Percentiles rank a stretch among this genome's conserved stretches.
These are phyloP conservation scores for Acrobasis repandana DNA, from an alignment of 2,888 invertebrate genomes.

Conservation along the genomic window DNA sequence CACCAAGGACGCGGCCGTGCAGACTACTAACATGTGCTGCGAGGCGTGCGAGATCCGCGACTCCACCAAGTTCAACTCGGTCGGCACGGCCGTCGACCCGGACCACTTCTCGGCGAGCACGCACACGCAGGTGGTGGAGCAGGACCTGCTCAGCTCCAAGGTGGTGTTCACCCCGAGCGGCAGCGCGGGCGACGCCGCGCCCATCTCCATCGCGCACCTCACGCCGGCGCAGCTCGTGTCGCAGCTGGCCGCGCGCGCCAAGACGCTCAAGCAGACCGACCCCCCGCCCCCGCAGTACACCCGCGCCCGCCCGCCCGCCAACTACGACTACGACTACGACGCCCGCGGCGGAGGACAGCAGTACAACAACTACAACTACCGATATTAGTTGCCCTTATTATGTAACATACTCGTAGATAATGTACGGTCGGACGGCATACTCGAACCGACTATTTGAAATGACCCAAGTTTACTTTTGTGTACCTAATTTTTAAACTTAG, in stretches of 20 bases:
- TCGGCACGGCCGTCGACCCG: conserved; percentile 51
- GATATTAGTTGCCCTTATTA: conserved; percentile 40
- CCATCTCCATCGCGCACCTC: conserved; percentile 72
- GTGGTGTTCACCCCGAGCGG: conserved; percentile 68
- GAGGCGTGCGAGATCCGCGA: conserved; percentile 71
- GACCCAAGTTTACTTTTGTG: too few relatives aligned
- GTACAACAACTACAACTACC: conserved; percentile 46
- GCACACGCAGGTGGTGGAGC: conserved; percentile 73
- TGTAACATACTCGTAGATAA: too few relatives aligned
- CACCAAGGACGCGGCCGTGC: conserved; percentile 65
- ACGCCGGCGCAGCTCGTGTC: conserved; percentile 77
- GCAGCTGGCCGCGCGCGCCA: conserved; percentile 73
- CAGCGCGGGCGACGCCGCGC: conserved; percentile 54
- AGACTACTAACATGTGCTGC: conserved; percentile 65
- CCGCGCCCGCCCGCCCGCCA: conserved; percentile 38
- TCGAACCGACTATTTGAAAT: too few relatives aligned
- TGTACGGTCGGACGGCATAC: too few relatives aligned
- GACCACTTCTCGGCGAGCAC: conserved; percentile 57
- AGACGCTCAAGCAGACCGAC: conserved; percentile 65
- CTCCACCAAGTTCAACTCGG: conserved; percentile 46
- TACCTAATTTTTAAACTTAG: too few relatives aligned
- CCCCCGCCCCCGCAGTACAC: conserved; percentile 37
- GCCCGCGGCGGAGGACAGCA: conserved; percentile 49
- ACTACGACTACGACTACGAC: conserved; percentile 49
- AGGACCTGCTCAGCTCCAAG: conserved; percentile 68